Base-by-base conservation (phyloP, 1,140 invertebrate species). In the Leptinotarsa defecta region DNA sequence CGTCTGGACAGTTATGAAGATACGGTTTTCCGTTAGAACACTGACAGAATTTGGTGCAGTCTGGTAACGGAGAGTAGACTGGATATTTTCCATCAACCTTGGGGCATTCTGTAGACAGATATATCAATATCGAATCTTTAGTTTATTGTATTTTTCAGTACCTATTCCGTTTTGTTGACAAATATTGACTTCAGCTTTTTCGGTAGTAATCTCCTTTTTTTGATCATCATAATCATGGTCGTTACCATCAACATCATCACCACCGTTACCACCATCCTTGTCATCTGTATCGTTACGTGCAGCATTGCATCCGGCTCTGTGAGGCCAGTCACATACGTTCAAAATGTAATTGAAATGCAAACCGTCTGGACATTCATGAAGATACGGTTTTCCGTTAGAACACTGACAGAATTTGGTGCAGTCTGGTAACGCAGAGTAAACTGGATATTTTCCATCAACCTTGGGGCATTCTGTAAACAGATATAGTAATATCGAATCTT, bases 391-490 rank as follows among this genome's bases (percentile, higher is more conserved):
- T 2, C 88, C 88, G 6, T 82, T 84, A 1, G 86, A 83, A 76
- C 91, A 92, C 48, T 87, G 85, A 79, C 89, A 91, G 79, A 89
- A 92, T 70, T 84, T 87, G 3, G 82, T 79, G 77, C 91, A 92
- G 74, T 89, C 85, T 3, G 79, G 73, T 74, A 90, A 85, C 0
- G 84, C 79, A 19, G 89, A 77, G 2, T 89, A 83, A 78, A 86
- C 86, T 52, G 82, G 81, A 5, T 80, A 74, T 34, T 78, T 81
- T 24, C 71, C 77, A 69, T 77, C 76, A n/a, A 62, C 27, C 20
- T 17, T 19, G n/a, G 76, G 76, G 13, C 76, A 77, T 43, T 52
- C 64, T 70, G 49, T 13, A 20, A 74, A 48, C 24, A 69, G 48
- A n/a, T 2, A 52, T 48, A 19, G 24, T 3, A 15, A 22, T 48